A percentile compares a stretch with the other conserved stretches of the same genome.
These are phyloP conservation scores for Apoderus coryli DNA, from an alignment of 2,888 invertebrate genomes.

Conservation along the genomic window DNA sequence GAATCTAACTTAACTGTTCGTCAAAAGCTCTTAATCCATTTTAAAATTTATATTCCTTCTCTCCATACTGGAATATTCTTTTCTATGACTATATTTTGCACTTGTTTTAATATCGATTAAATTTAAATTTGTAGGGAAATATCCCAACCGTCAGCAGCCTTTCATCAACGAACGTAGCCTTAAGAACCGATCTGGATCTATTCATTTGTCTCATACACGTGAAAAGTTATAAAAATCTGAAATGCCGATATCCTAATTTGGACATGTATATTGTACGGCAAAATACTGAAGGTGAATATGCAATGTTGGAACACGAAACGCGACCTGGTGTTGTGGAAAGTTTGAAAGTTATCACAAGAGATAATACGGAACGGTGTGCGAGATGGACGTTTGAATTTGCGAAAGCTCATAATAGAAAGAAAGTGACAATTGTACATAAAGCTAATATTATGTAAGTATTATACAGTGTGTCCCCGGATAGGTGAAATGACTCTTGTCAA, in stretches of 20 bases:
- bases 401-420: conserved; percentile 36
- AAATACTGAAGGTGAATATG: conserved; percentile 52
- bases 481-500: no score
- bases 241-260: conserved; percentile 29
- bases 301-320: conserved; percentile 45
- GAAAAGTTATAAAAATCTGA: conserved; percentile 37
- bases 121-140: conserved; percentile 20
- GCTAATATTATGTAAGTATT: conserved; percentile 34
- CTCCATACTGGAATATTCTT: no score
- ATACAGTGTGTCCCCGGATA: no score
- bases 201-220: conserved; percentile 42
- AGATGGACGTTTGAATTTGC: conserved; percentile 48
- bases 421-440: conserved; percentile 51
- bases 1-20: no score
- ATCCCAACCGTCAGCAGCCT: no score
- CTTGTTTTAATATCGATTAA: no score
- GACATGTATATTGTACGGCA: conserved; percentile 46
- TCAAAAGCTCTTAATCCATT: no score
- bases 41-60: no score
- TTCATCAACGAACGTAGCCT: conserved; percentile 37
- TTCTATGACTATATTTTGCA: no score
- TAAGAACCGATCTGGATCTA: conserved; percentile 39
- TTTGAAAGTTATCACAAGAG: conserved; percentile 39
- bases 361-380: conserved; percentile 39
- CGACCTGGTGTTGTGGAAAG: conserved; percentile 46